Evolutionary conservation across 2,113 vertebrate species (phyloP).

Genomic region (Opisthocomus hoazin): DNA sequence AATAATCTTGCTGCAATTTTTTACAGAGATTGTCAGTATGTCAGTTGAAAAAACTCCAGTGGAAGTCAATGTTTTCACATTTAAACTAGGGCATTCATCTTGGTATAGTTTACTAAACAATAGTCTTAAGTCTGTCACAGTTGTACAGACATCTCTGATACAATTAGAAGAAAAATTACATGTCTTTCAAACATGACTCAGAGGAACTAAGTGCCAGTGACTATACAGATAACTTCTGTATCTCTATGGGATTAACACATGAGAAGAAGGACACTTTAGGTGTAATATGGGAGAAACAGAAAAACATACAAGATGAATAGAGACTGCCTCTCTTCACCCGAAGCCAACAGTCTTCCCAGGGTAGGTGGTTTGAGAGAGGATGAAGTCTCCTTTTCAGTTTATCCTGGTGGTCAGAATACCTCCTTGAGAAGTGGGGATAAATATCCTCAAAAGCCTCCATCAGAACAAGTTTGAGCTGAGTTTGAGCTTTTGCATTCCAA

Average conservation of each 20-base stretch:
- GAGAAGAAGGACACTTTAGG: not conserved
- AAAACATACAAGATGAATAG: not conserved
- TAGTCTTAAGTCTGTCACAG: not conserved
- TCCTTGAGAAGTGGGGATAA: not conserved
- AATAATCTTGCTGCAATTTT: not conserved
- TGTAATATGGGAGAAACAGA: not conserved
- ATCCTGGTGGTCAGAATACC: not conserved
- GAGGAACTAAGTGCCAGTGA: not conserved
- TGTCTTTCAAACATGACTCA: not conserved
- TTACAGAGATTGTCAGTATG: not conserved
- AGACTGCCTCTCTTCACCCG: not conserved
- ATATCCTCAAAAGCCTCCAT: not conserved
- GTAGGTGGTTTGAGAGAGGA: not conserved
- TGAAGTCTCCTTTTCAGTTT: not conserved
- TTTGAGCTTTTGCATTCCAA: not conserved
- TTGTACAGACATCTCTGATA: not conserved
- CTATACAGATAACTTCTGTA: rapidly evolving
- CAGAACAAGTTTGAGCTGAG: not conserved
- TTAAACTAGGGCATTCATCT: not conserved
- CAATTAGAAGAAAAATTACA: not conserved
- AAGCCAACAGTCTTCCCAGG: not conserved
- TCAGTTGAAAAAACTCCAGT: not conserved
- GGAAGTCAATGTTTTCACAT: not conserved
- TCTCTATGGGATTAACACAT: not conserved
- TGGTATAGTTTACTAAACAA: not conserved